These are phyloP conservation scores for Goniozus legneri DNA, from an alignment of 1,140 invertebrate genomes.

Conservation along the genomic window DNA sequence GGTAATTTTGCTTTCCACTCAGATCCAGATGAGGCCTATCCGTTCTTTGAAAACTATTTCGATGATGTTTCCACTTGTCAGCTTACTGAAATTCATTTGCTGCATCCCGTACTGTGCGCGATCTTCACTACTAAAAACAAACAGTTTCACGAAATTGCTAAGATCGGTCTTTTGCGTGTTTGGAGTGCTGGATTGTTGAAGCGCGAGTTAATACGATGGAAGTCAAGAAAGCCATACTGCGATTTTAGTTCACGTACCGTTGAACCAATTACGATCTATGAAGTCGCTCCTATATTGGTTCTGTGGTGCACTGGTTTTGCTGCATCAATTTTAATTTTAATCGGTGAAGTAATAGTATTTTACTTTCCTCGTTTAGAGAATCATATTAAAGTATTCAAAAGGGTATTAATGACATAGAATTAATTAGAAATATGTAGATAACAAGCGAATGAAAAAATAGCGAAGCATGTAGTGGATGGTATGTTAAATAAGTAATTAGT, in stretches of 20 bases:
- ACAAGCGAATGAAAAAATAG: too few relatives aligned
- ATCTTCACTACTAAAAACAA: not conserved
- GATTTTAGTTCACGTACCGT: conserved; percentile 2
- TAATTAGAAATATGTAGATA: too few relatives aligned
- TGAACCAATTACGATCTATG: conserved; percentile 21
- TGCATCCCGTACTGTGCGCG: not conserved
- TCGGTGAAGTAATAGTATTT: conserved; percentile 18
- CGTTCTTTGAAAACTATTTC: conserved; percentile 22
- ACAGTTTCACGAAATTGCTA: conserved; percentile 24
- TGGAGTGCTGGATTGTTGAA: conserved; percentile 14
- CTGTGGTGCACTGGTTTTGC: conserved; percentile 14
- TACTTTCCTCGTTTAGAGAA: not conserved
- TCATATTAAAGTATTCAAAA: too few relatives aligned
- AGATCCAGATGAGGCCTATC: conserved; percentile 22
- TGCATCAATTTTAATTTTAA: conserved; percentile 18
- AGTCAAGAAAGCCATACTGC: conserved; percentile 17
- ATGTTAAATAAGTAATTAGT: too few relatives aligned
- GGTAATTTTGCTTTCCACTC: conserved; percentile 26
- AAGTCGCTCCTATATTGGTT: conserved; percentile 18
- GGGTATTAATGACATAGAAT: too few relatives aligned
- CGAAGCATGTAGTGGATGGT: too few relatives aligned
- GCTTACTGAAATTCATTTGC: conserved; percentile 25
- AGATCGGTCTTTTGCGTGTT: too few relatives aligned
- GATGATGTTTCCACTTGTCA: conserved; percentile 23
- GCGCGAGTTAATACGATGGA: conserved; percentile 13